phyloP scores from a whole-genome alignment of 2,113 vertebrate genomes.

The Melozone crissalis region DNA sequence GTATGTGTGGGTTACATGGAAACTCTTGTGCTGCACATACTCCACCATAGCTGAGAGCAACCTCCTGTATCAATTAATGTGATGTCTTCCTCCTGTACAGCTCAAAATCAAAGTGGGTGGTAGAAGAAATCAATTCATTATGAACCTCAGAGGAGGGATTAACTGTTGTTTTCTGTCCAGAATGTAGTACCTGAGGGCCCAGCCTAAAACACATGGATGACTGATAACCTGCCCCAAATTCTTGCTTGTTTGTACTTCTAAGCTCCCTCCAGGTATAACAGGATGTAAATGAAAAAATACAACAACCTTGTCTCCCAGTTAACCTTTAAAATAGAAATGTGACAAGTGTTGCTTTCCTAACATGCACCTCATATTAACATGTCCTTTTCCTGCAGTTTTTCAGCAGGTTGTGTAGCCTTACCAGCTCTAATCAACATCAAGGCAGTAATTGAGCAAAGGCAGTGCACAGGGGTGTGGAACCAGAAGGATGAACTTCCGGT shows the following conservation, averaged over 20 bases:
- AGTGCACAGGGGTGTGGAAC: conserved; percentile 88
- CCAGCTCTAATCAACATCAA: conserved; percentile 87
- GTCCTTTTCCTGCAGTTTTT: conserved; percentile 75
- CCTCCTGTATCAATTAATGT: not conserved
- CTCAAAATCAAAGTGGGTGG: not conserved
- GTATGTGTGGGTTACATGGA: fast-evolving
- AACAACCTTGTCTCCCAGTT: not conserved
- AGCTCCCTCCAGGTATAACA: not conserved
- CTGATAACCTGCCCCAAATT: not conserved
- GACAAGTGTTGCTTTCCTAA: not conserved
- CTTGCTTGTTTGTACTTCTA: not conserved
- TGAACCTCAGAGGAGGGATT: not conserved
- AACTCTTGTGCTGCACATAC: not conserved
- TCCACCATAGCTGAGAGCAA: not conserved
- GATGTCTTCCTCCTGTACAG: not conserved
- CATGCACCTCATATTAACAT: not conserved
- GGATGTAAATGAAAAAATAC: not conserved
- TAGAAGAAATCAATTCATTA: not conserved
- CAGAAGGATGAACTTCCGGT: conserved; percentile 87
- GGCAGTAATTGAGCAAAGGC: conserved; percentile 86
- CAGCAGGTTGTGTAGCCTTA: conserved; percentile 85
- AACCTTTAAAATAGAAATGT: not conserved
- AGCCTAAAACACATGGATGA: not conserved
- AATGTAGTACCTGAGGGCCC: not conserved
- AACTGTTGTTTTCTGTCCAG: not conserved